Evolutionary conservation across 2,797 vertebrate genomes (phyloP), one percentile per base, ranked within the genome.

Genomic region (Gambusia yucatana): DNA sequence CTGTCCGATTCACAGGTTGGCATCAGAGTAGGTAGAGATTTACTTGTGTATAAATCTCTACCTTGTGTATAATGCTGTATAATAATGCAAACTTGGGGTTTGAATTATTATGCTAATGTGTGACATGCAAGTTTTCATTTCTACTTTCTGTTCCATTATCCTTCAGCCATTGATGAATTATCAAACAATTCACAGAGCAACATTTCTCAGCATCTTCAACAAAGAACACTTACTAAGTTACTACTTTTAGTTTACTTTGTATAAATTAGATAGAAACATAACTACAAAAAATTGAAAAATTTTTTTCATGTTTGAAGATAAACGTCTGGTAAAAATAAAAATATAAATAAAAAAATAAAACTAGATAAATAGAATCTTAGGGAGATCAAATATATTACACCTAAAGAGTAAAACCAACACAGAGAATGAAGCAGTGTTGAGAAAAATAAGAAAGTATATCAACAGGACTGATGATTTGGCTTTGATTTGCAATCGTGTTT

Each of bases 1-100:
- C 84, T 72, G 22, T 78, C 52, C 46, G 10, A 17, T 78, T 79
- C 33, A 77, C 39, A 39, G 36, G 61, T 1, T 22, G 33, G 61
- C 20, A 39, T 41, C 36, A 41, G 63, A 67, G 3, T 63, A 16
- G 33, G 3, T 67, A 20, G 1, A 10, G 63, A 39, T 41, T 41
- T 39, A 67, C 17, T 39, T 22, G 36, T n/a, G n/a, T n/a, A n/a
- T n/a, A n/a, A n/a, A n/a, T n/a, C n/a, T n/a, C n/a, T n/a, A n/a
- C n/a, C n/a, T n/a, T n/a, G n/a, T n/a, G n/a, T n/a, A n/a, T n/a
- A n/a, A n/a, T n/a, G 8, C 7, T 55, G 9, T 63, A 63, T 7
- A 33, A 33, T 33, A 33, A 33, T 33, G 33, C 33, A 33, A 33
- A 33, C 1, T 33, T 33, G 33, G 33, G 33, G 33, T 33, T 33